Evolutionary conservation across 2,888 invertebrate species (phyloP).

Genomic region (Acanthosepion lycidas): DNA sequence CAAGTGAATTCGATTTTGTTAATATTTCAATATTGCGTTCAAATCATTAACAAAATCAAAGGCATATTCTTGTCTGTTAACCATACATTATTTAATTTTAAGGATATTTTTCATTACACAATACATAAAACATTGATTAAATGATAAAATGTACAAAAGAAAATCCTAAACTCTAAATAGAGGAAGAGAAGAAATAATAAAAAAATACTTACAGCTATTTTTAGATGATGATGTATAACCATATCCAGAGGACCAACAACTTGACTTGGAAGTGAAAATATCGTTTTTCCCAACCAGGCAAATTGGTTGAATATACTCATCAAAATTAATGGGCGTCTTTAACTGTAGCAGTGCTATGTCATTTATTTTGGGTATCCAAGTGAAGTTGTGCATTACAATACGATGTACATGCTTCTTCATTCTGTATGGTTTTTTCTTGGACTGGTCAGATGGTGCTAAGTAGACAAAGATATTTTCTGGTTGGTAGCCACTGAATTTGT

Average conservation of each 20-base stretch:
- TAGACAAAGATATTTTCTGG: constrained; percentile 45
- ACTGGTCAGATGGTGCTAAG: background rate
- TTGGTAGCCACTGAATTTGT: constrained; percentile 57
- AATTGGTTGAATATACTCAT: constrained; percentile 62
- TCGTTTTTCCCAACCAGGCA: constrained; percentile 63
- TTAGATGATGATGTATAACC: constrained; percentile 56
- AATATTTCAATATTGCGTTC: too few species aligned
- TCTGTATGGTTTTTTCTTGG: background rate
- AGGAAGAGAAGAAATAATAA: background rate
- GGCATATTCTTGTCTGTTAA: too few species aligned
- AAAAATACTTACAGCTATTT: constrained; percentile 52
- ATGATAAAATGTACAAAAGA: too few species aligned
- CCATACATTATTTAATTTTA: too few species aligned
- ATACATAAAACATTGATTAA: too few species aligned
- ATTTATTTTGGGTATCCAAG: constrained; percentile 50
- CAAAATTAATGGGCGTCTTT: constrained; percentile 58
- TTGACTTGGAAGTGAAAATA: constrained; percentile 55
- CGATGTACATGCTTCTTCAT: background rate
- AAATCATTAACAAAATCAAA: too few species aligned
- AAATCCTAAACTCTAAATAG: background rate
- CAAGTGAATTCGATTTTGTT: too few species aligned
- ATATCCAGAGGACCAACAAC: constrained; percentile 64
- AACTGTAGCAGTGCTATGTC: constrained; percentile 65
- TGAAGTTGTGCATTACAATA: constrained; percentile 43
- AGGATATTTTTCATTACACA: too few species aligned